phyloP scores from a whole-genome alignment of 2,888 invertebrate species.

The Salticus scenicus region DNA sequence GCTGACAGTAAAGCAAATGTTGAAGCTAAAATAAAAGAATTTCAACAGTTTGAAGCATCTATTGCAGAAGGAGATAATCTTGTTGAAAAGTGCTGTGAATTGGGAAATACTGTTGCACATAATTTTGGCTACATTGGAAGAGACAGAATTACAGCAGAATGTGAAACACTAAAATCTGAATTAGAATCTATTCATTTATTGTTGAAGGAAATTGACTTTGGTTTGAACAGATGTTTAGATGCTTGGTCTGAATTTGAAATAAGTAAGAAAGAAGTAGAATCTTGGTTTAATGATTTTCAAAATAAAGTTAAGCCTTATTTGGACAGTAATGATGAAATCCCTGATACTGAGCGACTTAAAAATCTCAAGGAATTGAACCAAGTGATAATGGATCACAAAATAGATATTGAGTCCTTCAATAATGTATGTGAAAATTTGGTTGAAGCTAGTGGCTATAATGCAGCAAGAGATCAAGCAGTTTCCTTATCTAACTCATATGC shows the following conservation, averaged over 20 bases:
- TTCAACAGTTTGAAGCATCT: constrained; percentile 82
- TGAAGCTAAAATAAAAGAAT: constrained; percentile 79
- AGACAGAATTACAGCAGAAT: constrained; percentile 86
- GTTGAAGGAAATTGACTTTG: constrained; percentile 85
- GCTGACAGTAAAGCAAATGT: constrained; percentile 38
- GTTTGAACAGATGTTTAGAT: constrained; percentile 84
- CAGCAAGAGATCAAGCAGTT: constrained; percentile 59
- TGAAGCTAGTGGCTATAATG: constrained; percentile 54
- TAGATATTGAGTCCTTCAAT: constrained; percentile 58
- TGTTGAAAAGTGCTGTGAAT: constrained; percentile 83
- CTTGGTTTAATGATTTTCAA: constrained; percentile 79
- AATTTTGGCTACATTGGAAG: constrained; percentile 76
- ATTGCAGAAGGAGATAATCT: constrained; percentile 84
- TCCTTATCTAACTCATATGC: constrained; percentile 43
- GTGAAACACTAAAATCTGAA: constrained; percentile 85
- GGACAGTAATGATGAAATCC: constrained; percentile 17
- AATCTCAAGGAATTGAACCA: constrained; percentile 44
- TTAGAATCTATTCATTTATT: constrained; percentile 88
- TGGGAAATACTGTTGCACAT: constrained; percentile 82
- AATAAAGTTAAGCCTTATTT: constrained; percentile 52
- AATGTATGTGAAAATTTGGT: constrained; percentile 67
- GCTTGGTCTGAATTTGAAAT: constrained; percentile 88
- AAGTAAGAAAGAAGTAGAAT: constrained; percentile 83
- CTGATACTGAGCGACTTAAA: constrained; percentile 51
- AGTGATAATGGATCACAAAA: constrained; percentile 56